Evolutionary conservation across 2,113 vertebrate species (phyloP), one percentile per base, ranked within the genome.

Genomic region (Coracopsis vasa): DNA sequence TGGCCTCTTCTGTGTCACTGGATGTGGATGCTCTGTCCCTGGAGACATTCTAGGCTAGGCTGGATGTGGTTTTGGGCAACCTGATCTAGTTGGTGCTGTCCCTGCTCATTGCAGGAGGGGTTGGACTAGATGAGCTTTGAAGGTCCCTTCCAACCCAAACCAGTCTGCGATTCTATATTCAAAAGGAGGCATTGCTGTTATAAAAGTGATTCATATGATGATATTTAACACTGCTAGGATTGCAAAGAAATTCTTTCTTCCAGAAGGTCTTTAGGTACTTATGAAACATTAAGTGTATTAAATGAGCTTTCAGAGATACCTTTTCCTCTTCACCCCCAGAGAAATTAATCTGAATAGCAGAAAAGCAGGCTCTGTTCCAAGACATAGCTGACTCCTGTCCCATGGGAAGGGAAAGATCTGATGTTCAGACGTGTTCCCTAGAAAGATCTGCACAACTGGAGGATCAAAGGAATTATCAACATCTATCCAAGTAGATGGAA

Each of bases 401-500:
- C 58, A 21, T 23, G 58, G 83, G 67, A 94, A 51, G 77, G 21
- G 60, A 85, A 53, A 62, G 44, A 64, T 86, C 29, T 88, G 86
- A 88, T 79, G 16, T 25, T 29, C 39, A 79, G 72, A 20, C 1
- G 3, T 11, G 23, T 14, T 67, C 80, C 66, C 65, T 41, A 37
- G 71, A 5, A 71, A 48, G 23, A 18, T 66, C 64, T 60, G 88
- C 54, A 45, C 27, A 48, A 31, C 65, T 51, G 61, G 13, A 88
- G 84, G 39, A 96, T 90, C 94, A 96, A 95, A 95, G 83, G 61
- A 70, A 58, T 64, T 70, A 45, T 24, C 80, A 74, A 18, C 60
- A 1, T 3, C 37, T 48, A 27, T 86, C 77, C 81, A 86, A 88
- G 88, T 8, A 28, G 21, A 10, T 24, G 71, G 25, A 78, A 83